phyloP scores from a whole-genome alignment of 2,888 invertebrate genomes.

The Lymantria dispar region DNA sequence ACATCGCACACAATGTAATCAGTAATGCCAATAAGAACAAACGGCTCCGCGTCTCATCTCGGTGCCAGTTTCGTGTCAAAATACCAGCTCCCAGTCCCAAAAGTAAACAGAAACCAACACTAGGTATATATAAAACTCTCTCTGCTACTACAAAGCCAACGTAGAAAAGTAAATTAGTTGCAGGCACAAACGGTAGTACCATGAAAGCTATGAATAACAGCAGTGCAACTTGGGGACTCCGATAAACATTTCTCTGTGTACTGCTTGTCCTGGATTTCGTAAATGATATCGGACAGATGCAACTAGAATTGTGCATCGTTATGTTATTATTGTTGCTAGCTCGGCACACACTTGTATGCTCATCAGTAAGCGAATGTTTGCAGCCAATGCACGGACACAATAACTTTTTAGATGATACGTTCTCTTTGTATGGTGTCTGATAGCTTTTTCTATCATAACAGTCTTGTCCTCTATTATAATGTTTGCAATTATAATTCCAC shows the following conservation, averaged over 20 bases:
- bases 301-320: slow-evolving; percentile 76
- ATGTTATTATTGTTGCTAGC: slow-evolving; percentile 88
- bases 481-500: slow-evolving; percentile 70
- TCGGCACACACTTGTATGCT: slow-evolving; percentile 87
- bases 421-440: slow-evolving; percentile 64
- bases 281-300: slow-evolving; percentile 62
- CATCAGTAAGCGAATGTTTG: slow-evolving; percentile 84
- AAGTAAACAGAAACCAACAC: slow-evolving; percentile 96
- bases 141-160: slow-evolving; percentile 99
- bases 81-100: slow-evolving; percentile 87
- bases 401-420: slow-evolving; percentile 61
- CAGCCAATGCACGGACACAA: slow-evolving; percentile 85
- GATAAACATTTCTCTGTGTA: slow-evolving; percentile 56
- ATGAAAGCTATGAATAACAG: slow-evolving; percentile 89
- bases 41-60: slow-evolving; percentile 63
- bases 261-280: slow-evolving; percentile 53
- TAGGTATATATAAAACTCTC: slow-evolving; percentile 96
- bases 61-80: slow-evolving; percentile 69
- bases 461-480: slow-evolving; percentile 65
- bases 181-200: slow-evolving; percentile 96
- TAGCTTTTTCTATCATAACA: slow-evolving; percentile 66
- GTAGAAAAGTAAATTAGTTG: slow-evolving; percentile 97
- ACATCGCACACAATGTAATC: slow-evolving; percentile 85
- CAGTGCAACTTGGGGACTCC: slow-evolving; percentile 69
- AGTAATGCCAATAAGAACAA: slow-evolving; percentile 74